These are phyloP conservation scores for Takifugu ocellatus DNA, from an alignment of 2,797 vertebrate genomes.

Conservation along the genomic window DNA sequence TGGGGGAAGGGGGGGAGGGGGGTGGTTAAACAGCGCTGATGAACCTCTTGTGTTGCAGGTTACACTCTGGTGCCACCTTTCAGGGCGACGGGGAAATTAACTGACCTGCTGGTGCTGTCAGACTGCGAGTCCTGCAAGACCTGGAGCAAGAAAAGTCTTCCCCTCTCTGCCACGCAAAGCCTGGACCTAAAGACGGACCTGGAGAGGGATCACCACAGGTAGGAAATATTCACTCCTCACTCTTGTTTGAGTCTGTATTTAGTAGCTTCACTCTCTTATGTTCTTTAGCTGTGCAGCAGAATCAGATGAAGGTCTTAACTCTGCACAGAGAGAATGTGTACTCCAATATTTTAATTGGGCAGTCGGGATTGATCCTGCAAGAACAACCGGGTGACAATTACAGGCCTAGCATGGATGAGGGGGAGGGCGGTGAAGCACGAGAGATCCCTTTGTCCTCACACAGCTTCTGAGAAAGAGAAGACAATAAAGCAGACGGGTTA, in stretches of 20 bases:
- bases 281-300: conserved; percentile 2
- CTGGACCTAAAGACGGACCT: conserved; percentile 46
- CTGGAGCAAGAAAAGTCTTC: conserved; percentile 79
- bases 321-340: neutral
- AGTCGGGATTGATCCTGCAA: neutral
- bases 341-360: neutral
- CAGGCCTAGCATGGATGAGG: conserved; percentile 18
- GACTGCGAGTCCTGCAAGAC: conserved; percentile 65
- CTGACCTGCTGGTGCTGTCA: conserved; percentile 78
- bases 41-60: conserved; percentile 63
- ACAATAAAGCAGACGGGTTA: neutral
- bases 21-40: neutral
- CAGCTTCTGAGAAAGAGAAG: neutral
- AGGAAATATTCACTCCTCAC: neutral
- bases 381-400: conserved; percentile 12
- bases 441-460: conserved; percentile 21
- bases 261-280: neutral
- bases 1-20: neutral
- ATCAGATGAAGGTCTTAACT: neutral
- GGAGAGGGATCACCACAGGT: conserved; percentile 87
- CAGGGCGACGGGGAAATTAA: conserved; percentile 74
- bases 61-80: conserved; percentile 84
- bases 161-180: conserved; percentile 64
- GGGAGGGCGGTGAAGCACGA: conserved; percentile 19
- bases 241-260: neutral